These are phyloP conservation scores for Nipponia nippon DNA, from an alignment of 2,113 vertebrate genomes.

Conservation along the genomic window DNA sequence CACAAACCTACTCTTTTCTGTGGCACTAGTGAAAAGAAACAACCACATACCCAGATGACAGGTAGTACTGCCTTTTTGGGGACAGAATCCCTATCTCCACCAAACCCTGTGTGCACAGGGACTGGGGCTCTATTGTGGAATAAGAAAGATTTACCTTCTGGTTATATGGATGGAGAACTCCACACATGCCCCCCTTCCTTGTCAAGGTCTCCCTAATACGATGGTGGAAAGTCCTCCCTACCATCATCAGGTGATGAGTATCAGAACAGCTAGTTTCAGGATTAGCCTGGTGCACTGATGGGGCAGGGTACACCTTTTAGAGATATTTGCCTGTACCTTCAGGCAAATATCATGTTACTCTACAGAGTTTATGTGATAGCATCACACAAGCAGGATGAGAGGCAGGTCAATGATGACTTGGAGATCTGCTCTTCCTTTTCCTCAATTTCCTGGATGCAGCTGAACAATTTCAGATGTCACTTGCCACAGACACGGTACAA, in stretches of 20 bases:
- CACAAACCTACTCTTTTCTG: not conserved
- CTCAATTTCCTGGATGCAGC: not conserved
- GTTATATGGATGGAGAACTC: not conserved
- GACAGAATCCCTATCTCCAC: not conserved
- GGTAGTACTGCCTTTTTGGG: too few relatives aligned
- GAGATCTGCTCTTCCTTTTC: not conserved
- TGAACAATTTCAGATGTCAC: not conserved
- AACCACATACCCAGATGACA: not conserved
- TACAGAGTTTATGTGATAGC: accelerated
- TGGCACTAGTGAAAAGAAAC: not conserved
- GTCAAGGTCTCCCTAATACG: not conserved
- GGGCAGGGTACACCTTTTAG: not conserved
- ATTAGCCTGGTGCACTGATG: not conserved
- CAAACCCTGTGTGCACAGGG: not conserved
- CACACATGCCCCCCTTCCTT: not conserved
- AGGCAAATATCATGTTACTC: not conserved
- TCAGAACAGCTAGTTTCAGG: not conserved
- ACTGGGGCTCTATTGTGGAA: not conserved
- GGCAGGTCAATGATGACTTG: not conserved
- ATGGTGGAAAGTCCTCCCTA: not conserved
- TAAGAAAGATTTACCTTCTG: not conserved
- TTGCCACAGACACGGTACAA: not conserved
- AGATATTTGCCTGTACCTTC: not conserved
- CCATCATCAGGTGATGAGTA: too few relatives aligned
- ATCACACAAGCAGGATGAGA: not conserved